These are phyloP conservation scores for Podarcis lilfordi DNA, from an alignment of 2,797 vertebrate genomes.

Conservation along the genomic window DNA sequence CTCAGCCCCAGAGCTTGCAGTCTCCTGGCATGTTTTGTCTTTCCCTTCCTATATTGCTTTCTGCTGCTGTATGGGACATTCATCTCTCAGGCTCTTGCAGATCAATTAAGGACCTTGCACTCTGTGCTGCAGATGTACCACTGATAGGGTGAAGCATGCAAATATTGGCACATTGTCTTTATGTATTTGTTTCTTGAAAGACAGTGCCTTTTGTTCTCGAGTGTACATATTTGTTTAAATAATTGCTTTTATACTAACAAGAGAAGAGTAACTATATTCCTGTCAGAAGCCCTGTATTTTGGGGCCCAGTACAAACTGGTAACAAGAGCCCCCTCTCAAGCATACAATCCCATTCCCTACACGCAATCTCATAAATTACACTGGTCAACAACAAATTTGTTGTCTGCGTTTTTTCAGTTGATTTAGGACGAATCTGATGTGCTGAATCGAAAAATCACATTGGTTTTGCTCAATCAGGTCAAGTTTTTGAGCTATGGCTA, in stretches of 20 bases:
- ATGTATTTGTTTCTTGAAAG: background rate
- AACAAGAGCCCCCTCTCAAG: too few species aligned
- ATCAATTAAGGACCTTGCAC: constrained; percentile 4
- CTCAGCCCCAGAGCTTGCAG: background rate
- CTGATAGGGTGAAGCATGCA: background rate
- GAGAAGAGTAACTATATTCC: background rate
- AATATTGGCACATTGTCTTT: background rate
- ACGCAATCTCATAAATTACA: too few species aligned
- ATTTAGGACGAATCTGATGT: too few species aligned
- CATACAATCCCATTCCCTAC: too few species aligned
- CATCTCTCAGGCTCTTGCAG: background rate
- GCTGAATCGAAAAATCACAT: too few species aligned
- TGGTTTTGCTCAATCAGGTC: too few species aligned
- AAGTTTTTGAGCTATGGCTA: too few species aligned
- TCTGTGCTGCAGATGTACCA: background rate
- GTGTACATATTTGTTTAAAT: background rate
- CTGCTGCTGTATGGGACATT: background rate
- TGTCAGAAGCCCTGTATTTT: too few species aligned
- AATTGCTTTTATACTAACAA: background rate
- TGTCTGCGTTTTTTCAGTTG: too few species aligned
- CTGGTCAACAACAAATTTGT: too few species aligned
- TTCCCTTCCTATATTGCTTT: background rate
- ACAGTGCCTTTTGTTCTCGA: background rate
- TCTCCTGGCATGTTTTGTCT: background rate
- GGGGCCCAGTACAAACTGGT: too few species aligned